These are phyloP conservation scores for Pomatorhinus ruficollis DNA, from an alignment of 2,113 vertebrate species.

Conservation along the genomic window DNA sequence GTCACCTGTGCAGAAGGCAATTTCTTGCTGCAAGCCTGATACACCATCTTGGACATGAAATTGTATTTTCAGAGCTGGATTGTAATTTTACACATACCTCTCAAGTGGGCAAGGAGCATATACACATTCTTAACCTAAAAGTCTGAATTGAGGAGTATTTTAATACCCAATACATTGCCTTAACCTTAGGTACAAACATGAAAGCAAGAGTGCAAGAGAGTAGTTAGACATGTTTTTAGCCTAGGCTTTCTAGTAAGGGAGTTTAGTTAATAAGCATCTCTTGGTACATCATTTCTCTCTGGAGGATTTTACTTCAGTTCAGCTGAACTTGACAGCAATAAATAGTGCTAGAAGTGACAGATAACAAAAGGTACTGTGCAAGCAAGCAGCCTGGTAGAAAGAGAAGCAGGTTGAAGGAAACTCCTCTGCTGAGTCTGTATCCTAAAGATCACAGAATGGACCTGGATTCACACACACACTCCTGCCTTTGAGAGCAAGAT, in stretches of 20 bases:
- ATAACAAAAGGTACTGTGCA: not conserved
- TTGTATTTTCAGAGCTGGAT: too few relatives aligned
- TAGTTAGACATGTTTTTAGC: not conserved
- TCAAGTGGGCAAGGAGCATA: too few relatives aligned
- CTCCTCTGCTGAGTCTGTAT: not conserved
- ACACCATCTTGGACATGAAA: accelerated
- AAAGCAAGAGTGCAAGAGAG: not conserved
- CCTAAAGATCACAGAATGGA: not conserved
- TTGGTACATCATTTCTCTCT: not conserved
- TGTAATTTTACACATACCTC: too few relatives aligned
- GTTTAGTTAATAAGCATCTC: not conserved
- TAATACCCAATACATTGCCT: not conserved
- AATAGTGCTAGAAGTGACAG: not conserved
- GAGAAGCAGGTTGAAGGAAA: not conserved
- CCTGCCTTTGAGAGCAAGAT: not conserved
- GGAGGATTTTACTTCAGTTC: not conserved
- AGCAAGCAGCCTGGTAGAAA: not conserved
- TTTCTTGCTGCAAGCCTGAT: not conserved
- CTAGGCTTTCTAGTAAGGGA: not conserved
- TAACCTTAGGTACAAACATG: not conserved
- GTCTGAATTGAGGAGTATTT: not conserved
- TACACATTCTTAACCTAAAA: not conserved
- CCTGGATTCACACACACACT: accelerated
- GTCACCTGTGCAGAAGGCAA: not conserved
- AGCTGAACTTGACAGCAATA: not conserved